Evolutionary conservation across 2,888 invertebrate species (phyloP).

Genomic region (Syritta pipiens): DNA sequence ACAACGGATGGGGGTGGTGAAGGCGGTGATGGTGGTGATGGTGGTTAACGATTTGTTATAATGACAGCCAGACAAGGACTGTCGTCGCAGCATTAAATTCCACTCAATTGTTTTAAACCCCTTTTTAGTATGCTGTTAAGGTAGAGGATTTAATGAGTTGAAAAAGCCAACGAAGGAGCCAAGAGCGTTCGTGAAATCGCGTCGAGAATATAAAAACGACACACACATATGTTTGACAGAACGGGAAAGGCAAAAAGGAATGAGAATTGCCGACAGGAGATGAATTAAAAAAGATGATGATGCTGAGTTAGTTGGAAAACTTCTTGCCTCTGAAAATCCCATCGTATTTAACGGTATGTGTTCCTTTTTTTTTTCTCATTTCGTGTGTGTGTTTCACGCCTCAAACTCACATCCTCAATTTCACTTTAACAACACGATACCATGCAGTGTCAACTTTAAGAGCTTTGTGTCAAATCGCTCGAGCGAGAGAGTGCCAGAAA

Average conservation of each 20-base stretch:
- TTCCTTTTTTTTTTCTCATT: no score
- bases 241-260: not conserved
- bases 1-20: no score
- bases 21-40: no score
- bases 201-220: not conserved
- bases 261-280: conserved; percentile 19
- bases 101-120: conserved; percentile 22
- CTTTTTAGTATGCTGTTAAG: conserved; percentile 39
- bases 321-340: conserved; percentile 32
- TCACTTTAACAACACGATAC: conserved; percentile 2
- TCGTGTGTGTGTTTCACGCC: no score
- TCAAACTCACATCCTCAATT: not conserved
- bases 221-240: not conserved
- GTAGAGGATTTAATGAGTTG: conserved; percentile 44
- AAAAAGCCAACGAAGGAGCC: conserved; percentile 2
- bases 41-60: conserved; percentile 45
- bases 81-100: conserved; percentile 26
- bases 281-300: conserved; percentile 36
- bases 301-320: conserved; percentile 12
- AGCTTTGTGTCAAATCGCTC: no score
- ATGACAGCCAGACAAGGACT: conserved; percentile 38
- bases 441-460: not conserved
- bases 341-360: conserved; percentile 40
- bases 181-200: no score
- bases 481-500: no score